A percentile compares a stretch with the other conserved stretches of the same genome.
phyloP scores from a whole-genome alignment of 2,113 vertebrate genomes.

The Malaclemys terrapin region DNA sequence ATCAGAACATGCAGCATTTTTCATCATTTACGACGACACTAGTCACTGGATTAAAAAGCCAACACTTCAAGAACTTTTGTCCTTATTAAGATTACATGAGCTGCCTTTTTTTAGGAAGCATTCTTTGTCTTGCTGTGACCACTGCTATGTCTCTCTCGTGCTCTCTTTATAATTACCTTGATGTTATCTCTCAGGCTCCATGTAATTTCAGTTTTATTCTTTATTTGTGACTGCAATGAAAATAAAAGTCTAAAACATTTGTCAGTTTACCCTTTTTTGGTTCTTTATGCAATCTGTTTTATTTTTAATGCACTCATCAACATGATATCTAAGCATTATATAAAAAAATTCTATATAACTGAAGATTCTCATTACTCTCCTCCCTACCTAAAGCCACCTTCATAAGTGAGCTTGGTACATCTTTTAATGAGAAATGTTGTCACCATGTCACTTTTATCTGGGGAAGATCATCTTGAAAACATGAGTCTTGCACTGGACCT shows the following conservation, averaged over 20 bases:
- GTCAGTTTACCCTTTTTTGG: not conserved
- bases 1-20: not conserved
- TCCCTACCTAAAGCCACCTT: not conserved
- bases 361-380: not conserved
- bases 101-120: not conserved
- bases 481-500: not conserved
- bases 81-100: not conserved
- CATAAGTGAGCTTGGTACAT: not conserved
- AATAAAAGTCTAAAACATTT: not conserved
- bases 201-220: not conserved
- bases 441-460: not conserved
- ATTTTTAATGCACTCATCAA: not conserved
- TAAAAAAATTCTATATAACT: not conserved
- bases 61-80: not conserved
- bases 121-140: not conserved
- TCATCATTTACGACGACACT: not conserved
- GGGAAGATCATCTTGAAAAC: not conserved
- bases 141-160: not conserved
- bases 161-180: not conserved
- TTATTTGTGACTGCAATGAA: not conserved
- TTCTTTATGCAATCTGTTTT: not conserved
- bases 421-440: not conserved
- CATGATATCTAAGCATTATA: not conserved
- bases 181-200: not conserved
- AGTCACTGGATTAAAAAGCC: not conserved